Base-by-base conservation (phyloP, 2,797 vertebrate species). In the Neopelma chrysocephalum region DNA sequence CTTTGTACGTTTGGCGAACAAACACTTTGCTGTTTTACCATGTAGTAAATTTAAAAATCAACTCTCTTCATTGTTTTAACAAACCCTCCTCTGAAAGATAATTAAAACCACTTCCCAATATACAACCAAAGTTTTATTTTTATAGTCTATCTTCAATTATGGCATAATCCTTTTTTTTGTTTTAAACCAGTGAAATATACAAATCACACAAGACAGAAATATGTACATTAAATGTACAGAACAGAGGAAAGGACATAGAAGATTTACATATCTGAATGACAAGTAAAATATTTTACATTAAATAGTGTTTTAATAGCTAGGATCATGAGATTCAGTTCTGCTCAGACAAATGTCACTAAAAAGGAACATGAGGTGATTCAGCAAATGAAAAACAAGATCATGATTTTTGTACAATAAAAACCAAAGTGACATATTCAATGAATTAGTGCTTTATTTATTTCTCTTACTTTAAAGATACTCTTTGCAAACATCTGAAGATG, bases 151-250 rank as follows among this genome's bases (percentile, higher is more conserved):
- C 97, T 98, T 98, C 98, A 97, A 97, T 97, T 97, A 96, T 94
- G 97, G 97, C 97, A 95, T 96, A 97, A 97, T 97, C 98, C 97
- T 97, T 97, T 92, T 92, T 94, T 96, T 78, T 75, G 65, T 97
- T 97, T 96, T 71, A 94, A 97, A 97, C 97, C 97, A 98, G 97
- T 98, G 97, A 98, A 98, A 98, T 98, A 98, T 98, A 98, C 98
- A 98, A 98, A 98, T 98, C 98, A 98, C 97, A 43, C 95, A 95
- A 97, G 98, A 97, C 94, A 97, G 97, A 98, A 98, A 98, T 98
- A 98, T 98, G 98, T 98, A 98, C 98, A 98, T 98, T 98, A 97
- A 97, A 98, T 98, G 98, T 98, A 98, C 97, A 98, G 97, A 97
- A 98, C 93, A 98, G 94, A 98, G 94, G 96, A 97, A 97, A 98